Conservation (phyloP, 2,797 vertebrate genomes). For the Cichlasoma orientale region DNA sequence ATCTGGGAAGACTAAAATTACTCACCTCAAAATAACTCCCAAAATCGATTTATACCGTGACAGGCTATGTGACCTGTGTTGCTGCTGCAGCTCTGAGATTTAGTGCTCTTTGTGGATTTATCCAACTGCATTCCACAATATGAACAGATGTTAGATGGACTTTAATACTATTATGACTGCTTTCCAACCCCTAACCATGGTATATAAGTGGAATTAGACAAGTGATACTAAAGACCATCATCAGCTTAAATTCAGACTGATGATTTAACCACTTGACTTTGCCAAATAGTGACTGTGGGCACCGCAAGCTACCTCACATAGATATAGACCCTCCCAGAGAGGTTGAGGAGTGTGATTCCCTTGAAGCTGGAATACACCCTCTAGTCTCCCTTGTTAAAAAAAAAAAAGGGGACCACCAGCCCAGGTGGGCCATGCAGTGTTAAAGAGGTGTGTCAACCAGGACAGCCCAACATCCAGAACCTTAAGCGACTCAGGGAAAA, state of each 20-base stretch:
- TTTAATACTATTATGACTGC: not conserved
- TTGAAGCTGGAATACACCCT: not conserved
- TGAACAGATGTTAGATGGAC: not conserved
- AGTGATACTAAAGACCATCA: not conserved
- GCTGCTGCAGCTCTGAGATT: not conserved
- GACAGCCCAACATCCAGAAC: too few species aligned
- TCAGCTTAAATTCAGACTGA: conserved; percentile 6
- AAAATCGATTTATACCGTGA: not conserved
- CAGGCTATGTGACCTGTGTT: not conserved
- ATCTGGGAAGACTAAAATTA: not conserved
- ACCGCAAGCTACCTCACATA: not conserved
- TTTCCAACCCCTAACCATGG: not conserved
- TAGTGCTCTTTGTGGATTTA: not conserved
- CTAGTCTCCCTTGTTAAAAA: not conserved
- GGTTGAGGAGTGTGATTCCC: not conserved
- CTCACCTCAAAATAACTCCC: not conserved
- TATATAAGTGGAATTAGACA: conserved; percentile 1
- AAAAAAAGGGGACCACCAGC: not conserved
- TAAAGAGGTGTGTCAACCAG: too few species aligned
- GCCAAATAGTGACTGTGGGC: not conserved
- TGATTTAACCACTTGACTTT: not conserved
- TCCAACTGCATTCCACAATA: not conserved
- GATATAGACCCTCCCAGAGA: not conserved
- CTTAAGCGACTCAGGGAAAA: not conserved
- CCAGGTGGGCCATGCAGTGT: too few species aligned